Base-by-base conservation (phyloP, 2,888 invertebrate genomes). In the Trachelus tabidus region DNA sequence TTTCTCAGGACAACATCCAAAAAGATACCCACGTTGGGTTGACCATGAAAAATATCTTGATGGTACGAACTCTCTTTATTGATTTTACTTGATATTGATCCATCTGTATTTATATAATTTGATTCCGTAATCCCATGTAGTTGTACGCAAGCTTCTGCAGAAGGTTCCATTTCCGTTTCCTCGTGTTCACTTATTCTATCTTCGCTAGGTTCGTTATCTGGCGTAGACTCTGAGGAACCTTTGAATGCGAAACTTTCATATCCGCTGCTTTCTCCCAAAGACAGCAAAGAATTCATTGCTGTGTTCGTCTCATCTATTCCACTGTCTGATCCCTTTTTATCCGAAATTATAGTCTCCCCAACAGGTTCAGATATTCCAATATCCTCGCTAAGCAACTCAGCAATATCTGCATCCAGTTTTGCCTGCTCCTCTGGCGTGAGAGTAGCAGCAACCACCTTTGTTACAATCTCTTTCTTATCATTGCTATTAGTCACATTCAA, bases 1-100 rank as follows among this genome's bases (percentile, higher is more conserved):
- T 97, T 97, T 84, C 94, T 94, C 86, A 98, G 93, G 77, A 98
- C 92, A 80, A 95, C 94, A 86, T 95, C 95, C 81, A 99, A 92
- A 89, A 99, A 96, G 78, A 89, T 88, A 33, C 92, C 92, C 68
- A 92, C 91, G 75, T 90, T 91, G 12, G 92, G 92, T 77, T 90
- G 90, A 4, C 89, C 88, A 34, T 90, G 90, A 75, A 90, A 90
- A 15, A 88, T 85, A 75, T 90, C 87, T 34, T 87, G 83, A 12
- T 85, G 85, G 34, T 81, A 78, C 15, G 79, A 76, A 35, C 68
- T 76, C 4, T 79, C 80, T 75, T 83, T 85, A 73, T 68, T 83
- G 15, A 77, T 81, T 68, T 82, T 87, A 73, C 69, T 83, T 12
- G 69, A 69, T 34, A 75, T 76, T n/a, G 76, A 74, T 34, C 34